phyloP scores from a whole-genome alignment of 2,797 vertebrate genomes.

The Decapterus maruadsi region DNA sequence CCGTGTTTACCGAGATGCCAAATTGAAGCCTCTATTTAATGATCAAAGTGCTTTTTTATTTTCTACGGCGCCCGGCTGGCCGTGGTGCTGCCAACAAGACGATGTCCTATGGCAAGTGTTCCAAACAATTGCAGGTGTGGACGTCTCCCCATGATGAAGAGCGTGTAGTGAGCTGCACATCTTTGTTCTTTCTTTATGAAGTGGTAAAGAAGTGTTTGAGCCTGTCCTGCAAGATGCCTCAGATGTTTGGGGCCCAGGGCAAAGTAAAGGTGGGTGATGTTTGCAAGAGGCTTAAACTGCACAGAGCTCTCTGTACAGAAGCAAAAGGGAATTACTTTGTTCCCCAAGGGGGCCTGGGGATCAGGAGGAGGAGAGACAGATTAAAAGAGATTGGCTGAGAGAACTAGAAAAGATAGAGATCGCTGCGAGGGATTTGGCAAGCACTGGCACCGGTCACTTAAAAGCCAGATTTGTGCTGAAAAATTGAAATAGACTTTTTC shows the following conservation, averaged over 20 bases:
- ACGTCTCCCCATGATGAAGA: conserved; percentile 36
- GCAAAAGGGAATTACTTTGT: conserved; percentile 51
- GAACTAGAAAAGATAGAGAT: conserved; percentile 42
- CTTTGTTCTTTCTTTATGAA: conserved; percentile 44
- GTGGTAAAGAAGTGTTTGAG: conserved; percentile 16
- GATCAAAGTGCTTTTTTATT: conserved; percentile 51
- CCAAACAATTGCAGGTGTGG: conserved; percentile 59
- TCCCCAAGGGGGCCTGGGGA: conserved; percentile 48
- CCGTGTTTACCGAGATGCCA: conserved; percentile 29
- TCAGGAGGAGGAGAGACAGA: conserved; percentile 47
- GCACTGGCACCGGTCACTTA: conserved; percentile 8
- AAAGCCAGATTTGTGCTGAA: conserved; percentile 39
- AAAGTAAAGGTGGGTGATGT: conserved; percentile 55
- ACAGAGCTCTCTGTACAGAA: conserved; percentile 42
- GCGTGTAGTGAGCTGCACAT: conserved; percentile 52
- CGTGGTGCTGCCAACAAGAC: conserved; percentile 16
- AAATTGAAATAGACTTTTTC: conserved; percentile 38
- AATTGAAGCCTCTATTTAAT: conserved; percentile 48
- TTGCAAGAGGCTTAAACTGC: conserved; percentile 51
- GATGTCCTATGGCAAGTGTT: conserved; percentile 39
- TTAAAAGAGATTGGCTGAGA: conserved; percentile 53
- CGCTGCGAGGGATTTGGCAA: conserved; percentile 47
- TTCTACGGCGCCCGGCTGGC: conserved; percentile 30
- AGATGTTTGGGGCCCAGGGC: conserved; percentile 44
- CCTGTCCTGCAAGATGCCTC: conserved; percentile 27